A percentile compares a stretch with the other conserved stretches of the same genome.
Conservation (phyloP, 2,888 invertebrate genomes). For the Eurytoma adleriae region DNA sequence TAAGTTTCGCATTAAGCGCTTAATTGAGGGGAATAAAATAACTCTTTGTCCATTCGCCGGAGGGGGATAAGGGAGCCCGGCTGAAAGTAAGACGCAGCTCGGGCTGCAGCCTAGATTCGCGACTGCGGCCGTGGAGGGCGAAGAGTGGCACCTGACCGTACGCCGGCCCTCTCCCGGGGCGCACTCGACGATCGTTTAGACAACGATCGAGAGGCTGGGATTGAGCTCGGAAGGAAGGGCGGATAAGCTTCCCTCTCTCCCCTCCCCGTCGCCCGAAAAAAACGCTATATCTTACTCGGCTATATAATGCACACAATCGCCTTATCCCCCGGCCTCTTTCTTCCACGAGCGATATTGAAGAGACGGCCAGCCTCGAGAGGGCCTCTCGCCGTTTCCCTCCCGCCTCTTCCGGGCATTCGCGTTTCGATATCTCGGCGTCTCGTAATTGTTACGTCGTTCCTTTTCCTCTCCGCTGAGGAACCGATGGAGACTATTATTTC, state of each 20-base stretch:
- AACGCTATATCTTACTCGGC: not conserved
- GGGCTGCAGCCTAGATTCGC: not conserved
- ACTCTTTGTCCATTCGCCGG: conserved; percentile 3
- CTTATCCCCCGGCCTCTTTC: not conserved
- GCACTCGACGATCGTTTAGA: conserved; percentile 62
- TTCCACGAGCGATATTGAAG: too few species aligned
- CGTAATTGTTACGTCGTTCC: too few species aligned
- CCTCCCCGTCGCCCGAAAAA: too few species aligned
- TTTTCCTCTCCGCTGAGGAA: too few species aligned
- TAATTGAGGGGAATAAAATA: conserved; percentile 43
- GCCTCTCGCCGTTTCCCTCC: too few species aligned
- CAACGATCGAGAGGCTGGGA: conserved; percentile 60
- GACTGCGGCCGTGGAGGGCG: not conserved
- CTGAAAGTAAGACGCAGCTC: not conserved
- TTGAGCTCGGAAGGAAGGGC: not conserved
- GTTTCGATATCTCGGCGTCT: too few species aligned
- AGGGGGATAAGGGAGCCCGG: not conserved
- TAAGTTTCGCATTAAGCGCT: conserved; percentile 8
- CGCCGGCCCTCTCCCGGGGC: conserved; percentile 45
- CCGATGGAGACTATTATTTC: too few species aligned
- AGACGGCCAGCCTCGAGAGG: too few species aligned
- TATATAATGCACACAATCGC: conserved; percentile 3
- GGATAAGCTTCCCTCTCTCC: too few species aligned
- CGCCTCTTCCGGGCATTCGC: too few species aligned
- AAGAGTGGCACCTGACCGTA: not conserved